Conservation (phyloP, 2,888 invertebrate genomes). For the Hirtodrosophila histrioides region DNA sequence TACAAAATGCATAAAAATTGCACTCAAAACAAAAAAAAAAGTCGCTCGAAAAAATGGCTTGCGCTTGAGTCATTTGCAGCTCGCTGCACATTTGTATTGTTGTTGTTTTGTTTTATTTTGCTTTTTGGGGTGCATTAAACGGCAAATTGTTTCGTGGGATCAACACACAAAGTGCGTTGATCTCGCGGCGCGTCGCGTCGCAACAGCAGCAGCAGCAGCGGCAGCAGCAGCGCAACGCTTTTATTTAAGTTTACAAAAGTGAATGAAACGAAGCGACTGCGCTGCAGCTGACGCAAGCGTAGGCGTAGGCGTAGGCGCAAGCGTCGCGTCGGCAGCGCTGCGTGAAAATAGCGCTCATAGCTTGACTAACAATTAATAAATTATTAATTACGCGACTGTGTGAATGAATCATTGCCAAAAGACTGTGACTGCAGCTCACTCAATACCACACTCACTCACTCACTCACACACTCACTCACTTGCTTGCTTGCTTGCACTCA, state of each 20-base stretch:
- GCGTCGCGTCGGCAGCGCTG: slow-evolving; percentile 21
- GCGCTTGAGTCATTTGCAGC: slow-evolving; percentile 50
- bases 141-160: slow-evolving; percentile 79
- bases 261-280: slow-evolving; percentile 59
- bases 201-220: slow-evolving; percentile 25
- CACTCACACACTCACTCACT: slow-evolving; percentile 10
- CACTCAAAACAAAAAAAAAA: slow-evolving; percentile 31
- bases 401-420: slow-evolving; percentile 66
- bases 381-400: slow-evolving; percentile 52
- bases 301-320: slow-evolving; percentile 46
- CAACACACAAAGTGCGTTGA: slow-evolving; percentile 75
- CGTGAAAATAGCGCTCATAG: slow-evolving; percentile 63
- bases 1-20: slow-evolving; percentile 31
- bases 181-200: slow-evolving; percentile 54
- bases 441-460: background rate
- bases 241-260: slow-evolving; percentile 67
- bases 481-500: slow-evolving; percentile 22
- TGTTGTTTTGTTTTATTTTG: slow-evolving; percentile 28
- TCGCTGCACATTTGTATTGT: slow-evolving; percentile 35
- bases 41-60: slow-evolving; percentile 26
- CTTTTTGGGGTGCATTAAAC: slow-evolving; percentile 76
- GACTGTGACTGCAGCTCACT: slow-evolving; percentile 21
- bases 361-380: slow-evolving; percentile 69
- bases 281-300: slow-evolving; percentile 32
- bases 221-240: slow-evolving; percentile 33